These are phyloP conservation scores for Coreoperca whiteheadi DNA, from an alignment of 2,113 vertebrate species.

Conservation along the genomic window DNA sequence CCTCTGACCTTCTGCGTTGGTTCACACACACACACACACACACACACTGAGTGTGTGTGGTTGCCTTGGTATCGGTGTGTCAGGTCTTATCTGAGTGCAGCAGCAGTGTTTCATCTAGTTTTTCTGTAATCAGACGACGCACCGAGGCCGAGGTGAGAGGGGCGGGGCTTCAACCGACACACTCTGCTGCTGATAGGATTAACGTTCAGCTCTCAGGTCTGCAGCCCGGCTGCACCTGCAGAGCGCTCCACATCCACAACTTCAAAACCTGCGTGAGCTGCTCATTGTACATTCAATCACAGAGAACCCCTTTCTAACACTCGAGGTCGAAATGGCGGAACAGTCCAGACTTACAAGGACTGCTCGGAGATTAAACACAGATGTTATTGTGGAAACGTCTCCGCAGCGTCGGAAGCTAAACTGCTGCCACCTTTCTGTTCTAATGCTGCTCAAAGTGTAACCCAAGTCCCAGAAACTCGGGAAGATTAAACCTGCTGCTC, in stretches of 20 bases:
- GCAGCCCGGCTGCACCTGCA: not conserved
- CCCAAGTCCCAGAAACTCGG: no score
- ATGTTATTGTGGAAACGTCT: no score
- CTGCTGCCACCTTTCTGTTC: no score
- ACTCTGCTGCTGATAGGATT: slow-evolving; percentile 38
- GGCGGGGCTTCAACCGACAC: slow-evolving; percentile 50
- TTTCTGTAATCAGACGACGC: slow-evolving; percentile 61
- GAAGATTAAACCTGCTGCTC: no score
- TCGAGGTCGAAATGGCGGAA: no score
- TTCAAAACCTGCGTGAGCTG: no score
- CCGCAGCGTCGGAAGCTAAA: no score
- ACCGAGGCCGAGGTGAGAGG: slow-evolving; percentile 60
- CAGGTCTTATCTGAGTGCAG: slow-evolving; percentile 74
- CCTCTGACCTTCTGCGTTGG: slow-evolving; percentile 61
- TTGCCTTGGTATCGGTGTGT: slow-evolving; percentile 1
- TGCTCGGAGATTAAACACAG: no score
- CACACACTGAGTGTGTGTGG: slow-evolving; percentile 1
- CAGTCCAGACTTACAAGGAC: no score
- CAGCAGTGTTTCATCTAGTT: slow-evolving; percentile 36
- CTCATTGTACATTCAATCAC: no score
- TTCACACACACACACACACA: slow-evolving; percentile 14
- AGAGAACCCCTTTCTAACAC: no score
- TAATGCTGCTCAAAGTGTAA: no score
- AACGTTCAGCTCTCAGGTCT: slow-evolving; percentile 23
- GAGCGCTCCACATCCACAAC: not conserved